Base-by-base conservation (phyloP, 64 coral and sea anemone species). In the Montipora foliosa region DNA sequence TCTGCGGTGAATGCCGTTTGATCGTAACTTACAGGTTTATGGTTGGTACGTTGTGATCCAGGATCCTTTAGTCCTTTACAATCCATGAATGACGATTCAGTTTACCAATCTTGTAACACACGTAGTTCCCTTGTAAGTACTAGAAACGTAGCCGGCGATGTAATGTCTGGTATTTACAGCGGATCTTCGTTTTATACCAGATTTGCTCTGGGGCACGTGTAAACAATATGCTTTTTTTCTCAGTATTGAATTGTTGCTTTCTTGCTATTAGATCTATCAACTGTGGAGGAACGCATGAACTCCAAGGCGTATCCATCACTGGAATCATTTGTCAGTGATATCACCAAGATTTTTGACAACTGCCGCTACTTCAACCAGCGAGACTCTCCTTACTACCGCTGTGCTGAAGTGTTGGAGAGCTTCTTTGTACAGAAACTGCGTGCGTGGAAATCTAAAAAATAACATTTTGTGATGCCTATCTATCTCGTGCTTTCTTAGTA, bases 351-450 rank as follows among this genome's bases (percentile, higher is more conserved):
- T 58, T 99, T 99, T 64, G 95, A 99, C 72, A 99, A 99, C 86
- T 99, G 98, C 82, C 92, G 98, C 6, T 94, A 92, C 49, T 99
- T 94, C 77, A 99, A 99, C 47, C 89, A 92, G 5, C 91, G 91
- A 81, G 98, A 99, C 69, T 96, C 98, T 1, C 92, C 98, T 0
- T 99, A 96, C 67, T 99, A 99, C 79, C 98, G 98, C 90, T 99
- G 98, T 90, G 98, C 98, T 78, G 98, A 99, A 90, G 98, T 99
- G 22, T 71, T 99, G 75, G 98, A 99, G 49, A 93, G 95, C 20
- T 96, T 99, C 44, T 99, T 99, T 79, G 98, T 99, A 7, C 95
- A 99, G 52, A 99, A 96, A 79, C 93, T 99, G 44, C 89, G 92
- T 22, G 89, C 88, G 0, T 99, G 93, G 93, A 94, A 95, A 74